These are phyloP conservation scores for Kryphioiulus occultus DNA, from an alignment of 2,888 invertebrate genomes.

Conservation along the genomic window DNA sequence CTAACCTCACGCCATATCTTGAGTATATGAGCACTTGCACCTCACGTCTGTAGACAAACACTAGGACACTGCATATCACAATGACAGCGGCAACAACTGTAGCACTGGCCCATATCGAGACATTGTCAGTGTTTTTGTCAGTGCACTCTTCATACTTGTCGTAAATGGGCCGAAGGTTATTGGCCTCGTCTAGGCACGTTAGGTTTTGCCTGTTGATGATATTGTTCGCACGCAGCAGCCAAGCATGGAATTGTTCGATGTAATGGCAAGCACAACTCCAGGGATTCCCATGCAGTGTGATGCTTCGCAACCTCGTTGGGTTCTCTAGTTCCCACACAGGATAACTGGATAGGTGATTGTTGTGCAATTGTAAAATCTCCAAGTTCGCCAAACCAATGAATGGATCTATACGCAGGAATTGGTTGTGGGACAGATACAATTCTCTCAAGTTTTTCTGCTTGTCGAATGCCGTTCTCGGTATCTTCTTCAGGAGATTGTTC, in stretches of 20 bases:
- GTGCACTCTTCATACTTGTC: neutral
- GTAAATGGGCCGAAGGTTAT: constrained; percentile 70
- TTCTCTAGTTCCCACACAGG: constrained; percentile 20
- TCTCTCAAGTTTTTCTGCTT: neutral
- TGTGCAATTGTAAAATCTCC: neutral
- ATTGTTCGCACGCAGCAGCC: constrained; percentile 68
- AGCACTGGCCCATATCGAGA: neutral
- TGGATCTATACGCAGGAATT: neutral
- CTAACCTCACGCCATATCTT: constrained; percentile 36
- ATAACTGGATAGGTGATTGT: neutral
- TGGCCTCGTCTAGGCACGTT: neutral
- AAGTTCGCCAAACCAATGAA: neutral
- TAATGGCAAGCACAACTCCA: constrained; percentile 46
- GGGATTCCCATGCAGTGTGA: neutral
- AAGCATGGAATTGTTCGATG: constrained; percentile 75
- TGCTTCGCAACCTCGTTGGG: neutral
- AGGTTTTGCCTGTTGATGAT: neutral
- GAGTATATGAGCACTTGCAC: constrained; percentile 51
- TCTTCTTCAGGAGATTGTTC: neutral
- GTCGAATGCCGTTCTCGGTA: neutral
- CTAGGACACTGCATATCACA: constrained; percentile 52
- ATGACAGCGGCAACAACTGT: constrained; percentile 44
- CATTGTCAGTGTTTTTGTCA: neutral
- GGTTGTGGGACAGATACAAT: neutral
- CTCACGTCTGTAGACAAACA: constrained; percentile 39